Percentiles rank a stretch among this genome's conserved stretches.
These are phyloP conservation scores for Lasioglossum malachurum DNA, from an alignment of 2,888 invertebrate genomes.

Conservation along the genomic window DNA sequence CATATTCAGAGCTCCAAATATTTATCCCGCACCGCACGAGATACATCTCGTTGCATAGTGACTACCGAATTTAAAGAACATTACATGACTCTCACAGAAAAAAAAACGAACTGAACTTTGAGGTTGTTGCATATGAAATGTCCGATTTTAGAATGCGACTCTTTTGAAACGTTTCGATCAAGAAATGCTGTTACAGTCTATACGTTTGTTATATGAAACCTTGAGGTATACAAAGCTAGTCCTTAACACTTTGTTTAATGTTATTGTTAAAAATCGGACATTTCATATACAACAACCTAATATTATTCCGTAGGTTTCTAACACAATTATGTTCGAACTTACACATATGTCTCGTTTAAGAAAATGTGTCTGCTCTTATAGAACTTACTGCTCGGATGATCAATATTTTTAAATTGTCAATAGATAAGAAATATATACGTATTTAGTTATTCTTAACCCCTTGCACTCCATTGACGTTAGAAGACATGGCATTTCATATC, in stretches of 20 bases:
- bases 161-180: too few species aligned
- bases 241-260: too few species aligned
- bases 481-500: neutral
- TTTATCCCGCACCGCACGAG: constrained; percentile 23
- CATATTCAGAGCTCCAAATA: constrained; percentile 40
- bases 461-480: too few species aligned
- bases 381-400: neutral
- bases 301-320: neutral
- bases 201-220: too few species aligned
- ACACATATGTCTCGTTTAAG: neutral
- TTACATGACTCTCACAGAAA: neutral
- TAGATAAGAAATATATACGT: too few species aligned
- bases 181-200: too few species aligned
- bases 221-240: too few species aligned
- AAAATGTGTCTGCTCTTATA: neutral
- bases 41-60: neutral
- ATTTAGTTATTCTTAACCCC: neutral
- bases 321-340: neutral
- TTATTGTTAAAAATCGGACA: too few species aligned
- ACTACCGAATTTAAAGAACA: neutral
- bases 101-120: neutral
- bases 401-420: too few species aligned
- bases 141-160: too few species aligned
- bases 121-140: too few species aligned
- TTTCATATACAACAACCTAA: too few species aligned